Conservation (phyloP, 2,113 vertebrate species). For the Leptobrachium leishanense region DNA sequence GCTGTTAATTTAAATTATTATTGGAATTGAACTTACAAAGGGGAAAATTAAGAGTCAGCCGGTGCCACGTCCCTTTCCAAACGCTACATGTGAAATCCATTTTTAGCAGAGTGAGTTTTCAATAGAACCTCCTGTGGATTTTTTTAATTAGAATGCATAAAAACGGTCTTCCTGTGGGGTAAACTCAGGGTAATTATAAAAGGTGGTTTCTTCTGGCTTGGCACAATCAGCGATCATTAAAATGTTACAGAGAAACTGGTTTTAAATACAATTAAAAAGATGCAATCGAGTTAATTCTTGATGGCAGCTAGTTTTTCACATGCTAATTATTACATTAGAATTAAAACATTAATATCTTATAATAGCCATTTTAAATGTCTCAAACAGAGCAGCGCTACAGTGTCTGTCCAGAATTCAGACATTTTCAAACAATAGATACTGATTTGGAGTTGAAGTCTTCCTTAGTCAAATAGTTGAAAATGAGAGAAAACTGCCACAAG, state of each 20-base stretch:
- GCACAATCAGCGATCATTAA: slow-evolving; percentile 45
- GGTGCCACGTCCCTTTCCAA: neutral
- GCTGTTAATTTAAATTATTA: slow-evolving; percentile 40
- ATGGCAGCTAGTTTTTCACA: too few relatives aligned
- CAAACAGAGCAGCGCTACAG: too few relatives aligned
- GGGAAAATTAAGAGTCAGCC: slow-evolving; percentile 13
- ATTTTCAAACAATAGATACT: too few relatives aligned
- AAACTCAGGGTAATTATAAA: slow-evolving; percentile 44
- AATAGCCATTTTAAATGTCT: too few relatives aligned
- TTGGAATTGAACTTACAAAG: slow-evolving; percentile 35
- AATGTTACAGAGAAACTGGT: slow-evolving; percentile 52
- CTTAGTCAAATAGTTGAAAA: too few relatives aligned
- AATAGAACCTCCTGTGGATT: neutral
- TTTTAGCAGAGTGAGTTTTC: slow-evolving; percentile 1
- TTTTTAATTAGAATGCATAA: slow-evolving; percentile 44
- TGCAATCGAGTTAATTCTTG: slow-evolving; percentile 55
- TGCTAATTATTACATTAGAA: too few relatives aligned
- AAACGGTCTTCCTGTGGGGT: slow-evolving; percentile 30
- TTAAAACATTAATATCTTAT: too few relatives aligned
- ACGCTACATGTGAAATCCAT: slow-evolving; percentile 1
- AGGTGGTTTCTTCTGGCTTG: slow-evolving; percentile 43
- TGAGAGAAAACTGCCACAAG: too few relatives aligned
- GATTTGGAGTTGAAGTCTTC: too few relatives aligned
- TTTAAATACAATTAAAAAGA: slow-evolving; percentile 59
- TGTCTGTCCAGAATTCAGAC: too few relatives aligned